These are phyloP conservation scores for Crypturellus undulatus DNA, from an alignment of 2,113 vertebrate species.

Conservation along the genomic window DNA sequence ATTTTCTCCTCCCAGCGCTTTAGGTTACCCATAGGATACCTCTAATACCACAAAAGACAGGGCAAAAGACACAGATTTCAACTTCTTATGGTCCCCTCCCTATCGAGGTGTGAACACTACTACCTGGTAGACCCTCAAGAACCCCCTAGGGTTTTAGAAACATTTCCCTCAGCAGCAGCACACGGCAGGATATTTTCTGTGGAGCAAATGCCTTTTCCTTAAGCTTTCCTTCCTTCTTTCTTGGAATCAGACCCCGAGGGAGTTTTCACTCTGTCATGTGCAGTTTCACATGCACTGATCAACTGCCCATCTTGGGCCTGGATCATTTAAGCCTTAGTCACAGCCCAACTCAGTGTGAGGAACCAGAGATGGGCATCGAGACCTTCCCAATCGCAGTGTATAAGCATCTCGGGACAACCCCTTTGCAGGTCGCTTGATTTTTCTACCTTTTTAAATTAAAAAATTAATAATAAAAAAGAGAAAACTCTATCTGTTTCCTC, in stretches of 20 bases:
- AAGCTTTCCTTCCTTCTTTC: neutral
- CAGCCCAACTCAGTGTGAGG: neutral
- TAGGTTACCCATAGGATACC: neutral
- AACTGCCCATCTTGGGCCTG: neutral
- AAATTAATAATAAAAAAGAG: too few relatives aligned
- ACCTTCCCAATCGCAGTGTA: neutral
- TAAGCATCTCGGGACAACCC: accelerated
- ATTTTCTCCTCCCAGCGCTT: neutral
- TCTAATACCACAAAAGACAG: neutral
- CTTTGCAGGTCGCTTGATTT: neutral
- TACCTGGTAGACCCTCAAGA: neutral
- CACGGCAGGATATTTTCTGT: accelerated
- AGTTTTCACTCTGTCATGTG: neutral
- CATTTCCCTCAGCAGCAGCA: neutral
- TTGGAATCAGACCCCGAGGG: neutral
- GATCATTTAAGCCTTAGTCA: neutral
- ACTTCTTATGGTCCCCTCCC: neutral
- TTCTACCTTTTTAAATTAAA: neutral
- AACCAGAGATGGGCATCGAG: neutral
- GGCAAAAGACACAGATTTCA: neutral
- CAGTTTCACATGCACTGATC: neutral
- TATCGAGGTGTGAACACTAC: neutral
- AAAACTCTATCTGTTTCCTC: neutral
- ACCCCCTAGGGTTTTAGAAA: neutral
- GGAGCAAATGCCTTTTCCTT: neutral